Evolutionary conservation across 2,113 vertebrate species (phyloP).

Genomic region (Nymphicus hollandicus): DNA sequence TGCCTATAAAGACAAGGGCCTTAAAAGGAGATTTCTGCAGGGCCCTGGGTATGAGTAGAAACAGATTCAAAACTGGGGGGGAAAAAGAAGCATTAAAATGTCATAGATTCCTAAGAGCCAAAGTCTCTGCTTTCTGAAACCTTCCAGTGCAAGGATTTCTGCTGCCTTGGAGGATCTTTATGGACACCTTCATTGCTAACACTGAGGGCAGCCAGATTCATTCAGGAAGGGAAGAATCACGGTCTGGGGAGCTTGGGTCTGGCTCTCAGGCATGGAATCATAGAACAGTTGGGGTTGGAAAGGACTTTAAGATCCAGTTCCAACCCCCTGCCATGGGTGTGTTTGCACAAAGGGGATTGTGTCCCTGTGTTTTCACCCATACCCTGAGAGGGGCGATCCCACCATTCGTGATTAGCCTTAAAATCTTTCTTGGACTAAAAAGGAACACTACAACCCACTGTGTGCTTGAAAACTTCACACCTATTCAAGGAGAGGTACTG

Average conservation of each 20-base stretch:
- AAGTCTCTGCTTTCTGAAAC: not conserved
- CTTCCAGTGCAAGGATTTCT: not conserved
- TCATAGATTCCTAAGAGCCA: not conserved
- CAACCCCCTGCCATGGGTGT: not conserved
- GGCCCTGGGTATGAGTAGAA: not conserved
- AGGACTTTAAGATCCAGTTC: not conserved
- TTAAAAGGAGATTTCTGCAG: not conserved
- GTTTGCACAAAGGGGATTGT: not conserved
- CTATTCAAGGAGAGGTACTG: not conserved
- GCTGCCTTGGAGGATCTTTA: not conserved
- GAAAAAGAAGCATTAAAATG: not conserved
- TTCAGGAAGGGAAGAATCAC: accelerated
- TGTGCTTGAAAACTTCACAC: not conserved
- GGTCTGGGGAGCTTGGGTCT: not conserved
- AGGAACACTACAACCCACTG: not conserved
- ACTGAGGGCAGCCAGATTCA: not conserved
- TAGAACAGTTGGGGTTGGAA: not conserved
- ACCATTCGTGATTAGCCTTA: not conserved
- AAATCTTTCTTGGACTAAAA: not conserved
- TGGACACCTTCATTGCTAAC: not conserved
- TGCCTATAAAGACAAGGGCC: not conserved
- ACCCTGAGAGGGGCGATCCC: not conserved
- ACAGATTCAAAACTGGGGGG: not conserved
- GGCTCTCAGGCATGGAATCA: not conserved
- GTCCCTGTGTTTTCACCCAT: not conserved